These are phyloP conservation scores for Macrophya annulata DNA, from an alignment of 2,888 invertebrate species.

Conservation along the genomic window DNA sequence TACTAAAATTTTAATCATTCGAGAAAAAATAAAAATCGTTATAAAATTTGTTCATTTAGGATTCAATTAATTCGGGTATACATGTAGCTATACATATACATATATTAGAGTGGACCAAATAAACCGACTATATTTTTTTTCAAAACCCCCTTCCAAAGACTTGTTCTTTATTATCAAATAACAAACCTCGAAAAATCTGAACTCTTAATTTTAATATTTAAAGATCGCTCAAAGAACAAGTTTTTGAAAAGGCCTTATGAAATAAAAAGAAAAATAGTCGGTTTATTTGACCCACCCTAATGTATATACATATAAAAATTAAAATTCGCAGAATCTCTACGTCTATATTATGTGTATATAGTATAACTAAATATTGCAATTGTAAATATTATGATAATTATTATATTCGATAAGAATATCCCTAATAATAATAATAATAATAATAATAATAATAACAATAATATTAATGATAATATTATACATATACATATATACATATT, in stretches of 20 bases:
- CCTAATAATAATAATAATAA: conserved; percentile 48
- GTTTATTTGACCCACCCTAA: too few species aligned
- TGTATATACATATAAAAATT: neutral
- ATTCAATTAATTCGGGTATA: neutral
- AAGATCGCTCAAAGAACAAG: too few species aligned
- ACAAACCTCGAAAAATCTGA: too few species aligned
- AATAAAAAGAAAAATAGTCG: too few species aligned
- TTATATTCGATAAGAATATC: conserved; percentile 20
- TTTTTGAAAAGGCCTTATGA: too few species aligned
- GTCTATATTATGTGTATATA: conserved; percentile 18
- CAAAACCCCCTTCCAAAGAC: too few species aligned
- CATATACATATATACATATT: conserved; percentile 57
- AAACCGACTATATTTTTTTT: too few species aligned
- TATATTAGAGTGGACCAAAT: too few species aligned
- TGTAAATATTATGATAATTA: conserved; percentile 14
- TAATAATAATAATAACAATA: conserved; percentile 50
- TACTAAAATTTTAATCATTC: too few species aligned
- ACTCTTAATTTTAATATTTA: too few species aligned
- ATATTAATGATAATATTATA: too few species aligned
- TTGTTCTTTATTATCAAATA: too few species aligned
- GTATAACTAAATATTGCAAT: conserved; percentile 31
- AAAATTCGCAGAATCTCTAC: neutral
- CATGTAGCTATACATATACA: neutral
- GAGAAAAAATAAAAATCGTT: neutral
- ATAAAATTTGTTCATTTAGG: neutral